Base-by-base conservation (phyloP, 2,888 invertebrate genomes). In the Atethmia centrago region DNA sequence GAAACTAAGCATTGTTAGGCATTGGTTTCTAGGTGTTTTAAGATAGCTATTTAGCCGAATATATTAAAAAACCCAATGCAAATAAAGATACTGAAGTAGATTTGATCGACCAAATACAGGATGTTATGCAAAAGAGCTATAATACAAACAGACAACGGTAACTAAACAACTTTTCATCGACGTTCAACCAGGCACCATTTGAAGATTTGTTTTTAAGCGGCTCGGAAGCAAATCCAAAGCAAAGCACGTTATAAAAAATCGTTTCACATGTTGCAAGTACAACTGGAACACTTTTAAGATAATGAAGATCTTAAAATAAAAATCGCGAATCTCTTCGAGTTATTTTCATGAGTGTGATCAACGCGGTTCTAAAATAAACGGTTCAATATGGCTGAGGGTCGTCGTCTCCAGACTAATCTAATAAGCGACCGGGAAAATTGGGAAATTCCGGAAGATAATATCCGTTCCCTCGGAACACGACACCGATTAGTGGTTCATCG, bases 401-500 rank as follows among this genome's bases (percentile, higher is more conserved):
- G 42, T 14, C 71, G 19, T 61, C 53, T 67, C 51, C 45, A 58
- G 63, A 25, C 28, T 19, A 67, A 84, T 67, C 56, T 75, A 80
- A 81, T 81, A 81, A 83, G 49, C 40, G 7, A 80, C 47, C 49
- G 56, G 81, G 80, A 68, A 83, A 62, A 62, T 45, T 61, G 51
- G 58, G 69, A 84, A 75, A 66, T 71, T 47, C 81, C 58, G 42
- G 61, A 25, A 45, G 25, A 51, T 73, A 56, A 71, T 59, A 75
- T 66, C 74, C 36, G 64, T 56, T 72, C 53, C 67, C 49, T 45
- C 47, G 47, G 68, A 70, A 28, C 31, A 25, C 53, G 59, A 74
- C 71, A 77, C 73, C 68, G 72, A 77, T 83, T 74, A 83, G 74
- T 62, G 68, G 68, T 71, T 45, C 66, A 85, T 83, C 84, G 75